phyloP scores from a whole-genome alignment of 2,888 invertebrate genomes.

The Notocelia uddmanniana region DNA sequence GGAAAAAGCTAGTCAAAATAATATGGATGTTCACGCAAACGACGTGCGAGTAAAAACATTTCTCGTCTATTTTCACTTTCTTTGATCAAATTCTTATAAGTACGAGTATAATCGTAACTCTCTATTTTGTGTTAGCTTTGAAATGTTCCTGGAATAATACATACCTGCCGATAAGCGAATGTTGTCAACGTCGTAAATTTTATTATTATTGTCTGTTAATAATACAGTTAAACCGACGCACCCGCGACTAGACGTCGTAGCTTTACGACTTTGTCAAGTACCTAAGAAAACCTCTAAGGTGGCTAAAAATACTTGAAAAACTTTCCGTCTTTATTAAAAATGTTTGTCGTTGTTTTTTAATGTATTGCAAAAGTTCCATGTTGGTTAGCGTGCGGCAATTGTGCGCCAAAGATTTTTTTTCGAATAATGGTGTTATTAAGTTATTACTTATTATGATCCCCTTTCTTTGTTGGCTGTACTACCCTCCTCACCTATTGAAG shows the following conservation, averaged over 20 bases:
- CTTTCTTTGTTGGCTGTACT: too few relatives aligned
- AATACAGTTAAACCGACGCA: constrained; percentile 14
- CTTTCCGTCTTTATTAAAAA: constrained; percentile 4
- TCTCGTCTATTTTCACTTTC: too few relatives aligned
- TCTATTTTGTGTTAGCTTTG: too few relatives aligned
- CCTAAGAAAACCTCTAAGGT: not conserved
- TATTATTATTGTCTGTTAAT: constrained; percentile 17
- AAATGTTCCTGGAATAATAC: not conserved
- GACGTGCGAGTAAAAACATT: too few relatives aligned
- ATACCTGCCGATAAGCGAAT: not conserved
- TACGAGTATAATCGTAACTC: too few relatives aligned
- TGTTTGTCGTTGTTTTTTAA: not conserved
- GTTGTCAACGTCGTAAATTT: constrained; percentile 5
- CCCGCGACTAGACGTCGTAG: not conserved
- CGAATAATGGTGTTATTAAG: too few relatives aligned
- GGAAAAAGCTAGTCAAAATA: too few relatives aligned
- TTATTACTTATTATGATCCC: too few relatives aligned
- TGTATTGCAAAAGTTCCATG: not conserved
- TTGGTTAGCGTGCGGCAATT: not conserved
- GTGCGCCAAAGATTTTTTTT: too few relatives aligned
- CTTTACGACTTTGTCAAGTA: not conserved
- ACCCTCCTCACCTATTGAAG: too few relatives aligned
- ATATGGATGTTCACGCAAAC: too few relatives aligned
- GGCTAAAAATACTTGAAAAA: constrained; percentile 5
- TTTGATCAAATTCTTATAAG: too few relatives aligned